phyloP scores from a whole-genome alignment of 2,797 vertebrate genomes.

The Megaceryle alcyon region DNA sequence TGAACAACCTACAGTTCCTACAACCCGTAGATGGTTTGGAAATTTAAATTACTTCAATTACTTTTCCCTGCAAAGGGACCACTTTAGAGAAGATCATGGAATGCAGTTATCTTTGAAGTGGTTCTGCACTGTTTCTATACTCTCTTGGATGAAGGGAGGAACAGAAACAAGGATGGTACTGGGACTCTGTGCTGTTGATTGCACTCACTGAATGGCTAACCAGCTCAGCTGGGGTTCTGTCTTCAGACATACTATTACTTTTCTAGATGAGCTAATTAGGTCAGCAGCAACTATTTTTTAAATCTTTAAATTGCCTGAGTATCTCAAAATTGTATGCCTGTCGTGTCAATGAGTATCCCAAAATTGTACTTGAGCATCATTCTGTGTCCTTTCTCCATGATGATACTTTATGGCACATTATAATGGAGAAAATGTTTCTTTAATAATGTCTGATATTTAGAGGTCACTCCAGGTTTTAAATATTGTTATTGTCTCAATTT shows the following conservation, averaged over 20 bases:
- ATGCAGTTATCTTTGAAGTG: slow-evolving; percentile 25
- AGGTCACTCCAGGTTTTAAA: not conserved
- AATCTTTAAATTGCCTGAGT: not conserved
- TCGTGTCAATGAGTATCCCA: not conserved
- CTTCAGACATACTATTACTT: not conserved
- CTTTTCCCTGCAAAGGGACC: slow-evolving; percentile 28
- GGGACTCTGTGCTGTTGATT: not conserved
- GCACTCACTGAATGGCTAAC: not conserved
- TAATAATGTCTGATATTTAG: not conserved
- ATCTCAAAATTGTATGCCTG: not conserved
- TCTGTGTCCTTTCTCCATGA: not conserved
- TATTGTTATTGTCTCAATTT: not conserved
- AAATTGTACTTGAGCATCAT: not conserved
- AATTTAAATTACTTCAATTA: slow-evolving; percentile 53
- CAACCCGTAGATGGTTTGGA: not conserved
- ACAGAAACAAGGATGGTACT: not conserved
- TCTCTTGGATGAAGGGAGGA: not conserved
- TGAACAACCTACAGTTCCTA: slow-evolving; percentile 19
- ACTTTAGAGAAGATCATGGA: slow-evolving; percentile 41
- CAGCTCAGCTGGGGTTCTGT: not conserved
- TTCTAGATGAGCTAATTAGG: not conserved
- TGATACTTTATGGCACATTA: not conserved
- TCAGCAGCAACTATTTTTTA: not conserved
- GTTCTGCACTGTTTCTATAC: not conserved
- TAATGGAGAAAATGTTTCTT: not conserved